Conservation (phyloP, 2,113 vertebrate genomes). For the Pelobates fuscus region DNA sequence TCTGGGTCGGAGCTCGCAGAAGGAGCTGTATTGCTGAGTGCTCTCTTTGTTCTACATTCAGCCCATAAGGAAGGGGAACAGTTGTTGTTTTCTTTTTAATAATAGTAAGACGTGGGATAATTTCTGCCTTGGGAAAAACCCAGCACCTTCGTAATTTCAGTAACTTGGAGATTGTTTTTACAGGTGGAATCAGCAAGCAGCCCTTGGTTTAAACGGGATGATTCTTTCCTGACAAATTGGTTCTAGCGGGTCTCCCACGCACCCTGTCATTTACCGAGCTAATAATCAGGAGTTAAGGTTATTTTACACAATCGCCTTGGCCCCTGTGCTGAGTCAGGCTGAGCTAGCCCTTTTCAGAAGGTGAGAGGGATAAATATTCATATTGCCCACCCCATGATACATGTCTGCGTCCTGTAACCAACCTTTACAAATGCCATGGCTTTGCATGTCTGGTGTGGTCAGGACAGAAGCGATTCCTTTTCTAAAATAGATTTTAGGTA, state of each 20-base stretch:
- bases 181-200: slow-evolving; percentile 39
- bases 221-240: slow-evolving; percentile 29
- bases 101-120: slow-evolving; percentile 1
- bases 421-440: background rate
- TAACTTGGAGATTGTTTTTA: slow-evolving; percentile 16
- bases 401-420: background rate
- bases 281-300: slow-evolving; percentile 24
- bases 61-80: background rate
- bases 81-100: background rate
- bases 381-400: no score
- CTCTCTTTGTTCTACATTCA: background rate
- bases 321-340: slow-evolving; percentile 18
- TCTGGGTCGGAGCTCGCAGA: background rate
- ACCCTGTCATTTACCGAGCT: slow-evolving; percentile 43
- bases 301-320: background rate
- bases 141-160: slow-evolving; percentile 10
- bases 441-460: background rate
- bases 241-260: slow-evolving; percentile 21
- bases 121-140: slow-evolving; percentile 9
- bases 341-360: background rate
- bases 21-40: background rate
- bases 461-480: background rate
- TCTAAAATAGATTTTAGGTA: background rate
- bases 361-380: no score
- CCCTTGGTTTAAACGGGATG: slow-evolving; percentile 7